Conservation (phyloP, 2,113 vertebrate species). For the Clarias macrocephalus region DNA sequence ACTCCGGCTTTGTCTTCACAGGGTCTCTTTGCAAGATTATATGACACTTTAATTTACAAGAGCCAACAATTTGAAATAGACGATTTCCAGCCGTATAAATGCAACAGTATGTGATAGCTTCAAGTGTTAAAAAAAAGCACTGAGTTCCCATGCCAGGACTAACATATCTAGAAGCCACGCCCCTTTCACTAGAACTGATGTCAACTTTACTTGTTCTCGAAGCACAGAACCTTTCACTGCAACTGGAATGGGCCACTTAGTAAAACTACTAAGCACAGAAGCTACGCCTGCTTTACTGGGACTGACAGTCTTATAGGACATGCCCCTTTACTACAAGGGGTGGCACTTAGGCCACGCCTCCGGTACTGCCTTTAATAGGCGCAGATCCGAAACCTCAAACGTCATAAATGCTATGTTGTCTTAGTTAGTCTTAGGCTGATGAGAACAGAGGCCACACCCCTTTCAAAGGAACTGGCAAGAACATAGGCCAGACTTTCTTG, state of each 20-base stretch:
- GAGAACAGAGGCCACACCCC: background rate
- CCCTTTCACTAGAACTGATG: background rate
- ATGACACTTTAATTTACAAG: background rate
- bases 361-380: background rate
- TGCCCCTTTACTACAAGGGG: background rate
- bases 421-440: background rate
- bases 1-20: background rate
- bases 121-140: background rate
- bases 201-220: background rate
- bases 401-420: background rate
- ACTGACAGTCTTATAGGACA: background rate
- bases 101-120: background rate
- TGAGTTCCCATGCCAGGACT: background rate
- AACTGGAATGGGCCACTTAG: background rate
- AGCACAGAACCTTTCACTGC: background rate
- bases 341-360: background rate
- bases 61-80: background rate
- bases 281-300: background rate
- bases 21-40: background rate
- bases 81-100: background rate
- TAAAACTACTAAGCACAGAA: background rate
- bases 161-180: background rate
- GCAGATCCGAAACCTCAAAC: background rate
- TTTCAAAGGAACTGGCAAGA: background rate
- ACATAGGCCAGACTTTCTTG: background rate